Evolutionary conservation across 1,140 invertebrate genomes (phyloP).

Genomic region (Drosophila punjabiensis): DNA sequence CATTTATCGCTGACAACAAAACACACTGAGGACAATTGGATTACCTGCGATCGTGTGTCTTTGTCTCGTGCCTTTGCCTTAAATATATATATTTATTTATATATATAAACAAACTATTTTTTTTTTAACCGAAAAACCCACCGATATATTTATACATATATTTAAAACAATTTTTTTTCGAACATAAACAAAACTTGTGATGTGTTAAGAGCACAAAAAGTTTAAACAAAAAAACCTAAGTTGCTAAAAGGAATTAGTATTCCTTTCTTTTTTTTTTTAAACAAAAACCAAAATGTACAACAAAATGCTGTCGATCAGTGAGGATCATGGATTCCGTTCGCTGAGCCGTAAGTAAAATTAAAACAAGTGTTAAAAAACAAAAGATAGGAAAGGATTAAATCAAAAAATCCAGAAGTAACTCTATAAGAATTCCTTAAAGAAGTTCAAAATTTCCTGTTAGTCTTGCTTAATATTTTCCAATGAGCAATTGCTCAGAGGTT

Average conservation of each 20-base stretch:
- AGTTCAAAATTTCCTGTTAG: neutral
- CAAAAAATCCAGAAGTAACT: neutral
- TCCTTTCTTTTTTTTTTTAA: constrained; percentile 36
- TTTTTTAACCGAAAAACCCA: constrained; percentile 30
- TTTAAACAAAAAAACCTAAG: constrained; percentile 2
- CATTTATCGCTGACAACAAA: constrained; percentile 14
- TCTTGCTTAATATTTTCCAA: constrained; percentile 16
- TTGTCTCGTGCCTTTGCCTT: constrained; percentile 47
- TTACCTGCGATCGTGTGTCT: constrained; percentile 79
- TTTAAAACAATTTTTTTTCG: constrained; percentile 41
- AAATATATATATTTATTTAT: neutral
- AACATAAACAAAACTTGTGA: constrained; percentile 44
- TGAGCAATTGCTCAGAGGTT: constrained; percentile 17
- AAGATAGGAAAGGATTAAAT: neutral
- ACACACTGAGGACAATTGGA: constrained; percentile 74
- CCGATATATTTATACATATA: neutral
- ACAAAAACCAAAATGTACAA: constrained; percentile 67
- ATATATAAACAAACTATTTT: constrained; percentile 16
- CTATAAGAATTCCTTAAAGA: neutral
- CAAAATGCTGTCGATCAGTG: constrained; percentile 85
- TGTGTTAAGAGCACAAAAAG: constrained; percentile 41
- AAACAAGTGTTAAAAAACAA: neutral
- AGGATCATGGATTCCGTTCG: constrained; percentile 85
- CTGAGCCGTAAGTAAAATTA: constrained; percentile 82
- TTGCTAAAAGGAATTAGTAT: neutral